phyloP scores from a whole-genome alignment of 2,113 vertebrate genomes.

The Amazona vittata region DNA sequence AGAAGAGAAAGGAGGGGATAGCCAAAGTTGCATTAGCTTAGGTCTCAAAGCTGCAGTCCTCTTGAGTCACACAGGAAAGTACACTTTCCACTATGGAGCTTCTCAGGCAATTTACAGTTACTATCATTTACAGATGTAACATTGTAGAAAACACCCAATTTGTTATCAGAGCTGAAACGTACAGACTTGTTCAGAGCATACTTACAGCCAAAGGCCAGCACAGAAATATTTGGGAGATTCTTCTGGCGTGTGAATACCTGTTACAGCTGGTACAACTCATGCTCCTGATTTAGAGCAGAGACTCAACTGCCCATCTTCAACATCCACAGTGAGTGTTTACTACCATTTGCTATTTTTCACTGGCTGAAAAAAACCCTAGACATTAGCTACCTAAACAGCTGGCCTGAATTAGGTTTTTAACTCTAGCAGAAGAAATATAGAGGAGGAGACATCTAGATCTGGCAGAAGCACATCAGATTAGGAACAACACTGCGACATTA shows the following conservation, averaged over 20 bases:
- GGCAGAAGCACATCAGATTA: neutral
- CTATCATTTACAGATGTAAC: conserved; percentile 7
- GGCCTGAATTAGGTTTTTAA: conserved; percentile 4
- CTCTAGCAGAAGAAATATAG: neutral
- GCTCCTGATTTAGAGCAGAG: neutral
- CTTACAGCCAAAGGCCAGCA: conserved; percentile 16
- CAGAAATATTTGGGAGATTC: conserved; percentile 16
- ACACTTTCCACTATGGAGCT: neutral
- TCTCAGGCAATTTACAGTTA: neutral
- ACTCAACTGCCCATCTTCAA: neutral
- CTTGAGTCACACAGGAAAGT: neutral
- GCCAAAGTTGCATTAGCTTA: neutral
- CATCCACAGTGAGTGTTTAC: neutral
- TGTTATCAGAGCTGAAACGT: neutral
- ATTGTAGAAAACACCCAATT: conserved; percentile 20
- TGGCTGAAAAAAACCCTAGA: neutral
- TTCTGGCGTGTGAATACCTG: neutral
- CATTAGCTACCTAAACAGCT: conserved; percentile 15
- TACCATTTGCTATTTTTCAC: neutral
- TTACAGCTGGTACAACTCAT: conserved; percentile 39
- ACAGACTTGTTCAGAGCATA: neutral
- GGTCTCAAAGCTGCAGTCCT: neutral
- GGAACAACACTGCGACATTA: neutral
- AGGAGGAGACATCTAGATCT: neutral
- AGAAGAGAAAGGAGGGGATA: neutral